Conservation (phyloP, 2,797 vertebrate genomes). For the Anisognathus igniventris region DNA sequence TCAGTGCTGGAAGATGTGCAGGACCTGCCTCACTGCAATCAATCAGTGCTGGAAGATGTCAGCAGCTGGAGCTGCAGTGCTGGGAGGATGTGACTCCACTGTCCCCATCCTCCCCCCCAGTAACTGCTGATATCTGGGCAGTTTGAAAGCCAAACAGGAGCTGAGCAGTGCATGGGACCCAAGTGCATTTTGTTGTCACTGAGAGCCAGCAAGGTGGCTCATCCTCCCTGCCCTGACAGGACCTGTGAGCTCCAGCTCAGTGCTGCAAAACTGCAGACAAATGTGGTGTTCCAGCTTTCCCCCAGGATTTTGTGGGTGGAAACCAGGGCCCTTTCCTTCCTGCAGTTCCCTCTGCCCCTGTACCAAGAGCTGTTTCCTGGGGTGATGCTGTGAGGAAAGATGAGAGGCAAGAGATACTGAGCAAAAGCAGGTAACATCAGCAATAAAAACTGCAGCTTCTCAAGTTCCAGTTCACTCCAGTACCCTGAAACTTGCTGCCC, state of each 20-base stretch:
- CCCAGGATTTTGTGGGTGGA: neutral
- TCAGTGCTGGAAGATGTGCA: too few relatives aligned
- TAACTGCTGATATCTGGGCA: rapidly evolving
- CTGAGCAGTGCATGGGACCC: rapidly evolving
- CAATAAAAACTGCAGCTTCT: neutral
- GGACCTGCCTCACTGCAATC: too few relatives aligned
- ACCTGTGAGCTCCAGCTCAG: neutral
- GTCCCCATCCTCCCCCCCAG: neutral
- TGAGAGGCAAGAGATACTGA: neutral
- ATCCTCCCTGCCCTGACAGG: rapidly evolving
- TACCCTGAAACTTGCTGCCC: neutral
- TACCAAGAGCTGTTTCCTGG: neutral
- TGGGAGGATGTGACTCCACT: rapidly evolving
- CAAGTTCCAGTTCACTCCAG: neutral
- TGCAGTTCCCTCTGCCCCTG: neutral
- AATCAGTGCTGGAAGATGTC: neutral
- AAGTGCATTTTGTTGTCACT: rapidly evolving
- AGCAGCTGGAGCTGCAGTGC: neutral
- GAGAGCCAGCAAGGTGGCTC: rapidly evolving
- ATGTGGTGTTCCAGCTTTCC: too few relatives aligned
- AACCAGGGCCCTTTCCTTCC: neutral
- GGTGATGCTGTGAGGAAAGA: neutral
- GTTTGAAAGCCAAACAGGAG: rapidly evolving
- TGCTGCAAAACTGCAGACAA: neutral
- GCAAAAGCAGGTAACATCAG: neutral